A percentile compares a stretch with the other conserved stretches of the same genome.
These are phyloP conservation scores for Schmidtea mediterranea DNA, from an alignment of 1,140 invertebrate genomes.

Conservation along the genomic window DNA sequence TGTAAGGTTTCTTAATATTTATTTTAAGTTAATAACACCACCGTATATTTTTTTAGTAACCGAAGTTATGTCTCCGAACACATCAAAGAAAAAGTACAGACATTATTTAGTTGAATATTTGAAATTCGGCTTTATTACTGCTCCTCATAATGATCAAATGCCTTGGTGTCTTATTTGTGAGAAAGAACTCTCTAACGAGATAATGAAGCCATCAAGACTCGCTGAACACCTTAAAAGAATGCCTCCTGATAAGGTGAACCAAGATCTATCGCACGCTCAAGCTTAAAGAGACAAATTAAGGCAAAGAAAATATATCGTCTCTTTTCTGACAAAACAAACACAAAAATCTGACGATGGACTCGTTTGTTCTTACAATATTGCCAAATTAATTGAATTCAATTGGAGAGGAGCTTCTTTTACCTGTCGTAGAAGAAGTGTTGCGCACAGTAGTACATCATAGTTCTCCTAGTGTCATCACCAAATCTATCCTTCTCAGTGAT, in stretches of 20 bases:
- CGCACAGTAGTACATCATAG: background rate
- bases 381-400: background rate
- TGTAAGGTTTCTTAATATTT: too few species aligned
- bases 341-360: background rate
- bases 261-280: background rate
- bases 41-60: too few species aligned
- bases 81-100: too few species aligned
- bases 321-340: background rate
- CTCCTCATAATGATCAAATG: background rate
- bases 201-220: background rate
- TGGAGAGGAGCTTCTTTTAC: background rate
- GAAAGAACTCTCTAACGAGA: background rate
- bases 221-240: background rate
- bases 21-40: too few species aligned
- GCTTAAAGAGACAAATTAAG: background rate
- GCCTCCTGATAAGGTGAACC: background rate
- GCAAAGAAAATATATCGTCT: background rate
- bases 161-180: background rate
- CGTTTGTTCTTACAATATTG: background rate
- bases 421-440: background rate
- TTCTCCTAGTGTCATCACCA: background rate
- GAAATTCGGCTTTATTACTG: background rate
- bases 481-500: background rate
- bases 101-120: background rate
- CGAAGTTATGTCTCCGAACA: too few species aligned